These are phyloP conservation scores for Thelaira solivaga DNA, from an alignment of 2,888 invertebrate genomes.

Conservation along the genomic window DNA sequence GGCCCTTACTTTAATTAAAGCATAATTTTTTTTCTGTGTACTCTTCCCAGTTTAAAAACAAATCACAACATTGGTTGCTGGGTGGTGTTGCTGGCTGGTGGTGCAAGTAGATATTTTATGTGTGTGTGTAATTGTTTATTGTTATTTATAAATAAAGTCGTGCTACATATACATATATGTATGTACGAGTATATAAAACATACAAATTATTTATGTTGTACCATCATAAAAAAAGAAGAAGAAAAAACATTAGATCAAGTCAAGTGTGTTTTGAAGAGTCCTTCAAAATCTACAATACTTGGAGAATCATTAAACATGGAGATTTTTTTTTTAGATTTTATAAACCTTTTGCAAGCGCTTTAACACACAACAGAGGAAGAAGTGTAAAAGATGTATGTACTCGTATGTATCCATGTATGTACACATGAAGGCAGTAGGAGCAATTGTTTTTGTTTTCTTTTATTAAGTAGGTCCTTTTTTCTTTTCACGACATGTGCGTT, in stretches of 20 bases:
- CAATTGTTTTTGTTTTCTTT: too few relatives aligned
- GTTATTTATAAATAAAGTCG: conserved; percentile 45
- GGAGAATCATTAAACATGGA: conserved; percentile 27
- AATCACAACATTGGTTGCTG: conserved; percentile 11
- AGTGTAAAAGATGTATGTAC: too few relatives aligned
- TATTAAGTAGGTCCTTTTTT: conserved; percentile 12
- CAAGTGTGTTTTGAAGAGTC: conserved; percentile 48
- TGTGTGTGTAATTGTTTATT: not conserved
- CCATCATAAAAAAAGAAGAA: not conserved
- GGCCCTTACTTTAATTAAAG: too few relatives aligned
- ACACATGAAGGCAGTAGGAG: too few relatives aligned
- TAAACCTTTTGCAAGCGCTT: not conserved
- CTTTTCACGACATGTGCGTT: conserved; percentile 6
- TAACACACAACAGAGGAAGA: not conserved
- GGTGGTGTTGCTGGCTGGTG: not conserved
- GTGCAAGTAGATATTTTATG: not conserved
- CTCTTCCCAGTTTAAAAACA: too few relatives aligned
- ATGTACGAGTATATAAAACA: not conserved
- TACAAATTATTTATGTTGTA: not conserved
- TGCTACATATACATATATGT: not conserved
- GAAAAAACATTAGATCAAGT: conserved; percentile 59
- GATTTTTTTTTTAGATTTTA: not conserved
- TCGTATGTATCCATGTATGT: too few relatives aligned
- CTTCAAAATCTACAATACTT: conserved; percentile 50
- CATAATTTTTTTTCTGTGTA: too few relatives aligned